phyloP scores from a whole-genome alignment of 2,888 invertebrate species.

The Xestobium rufovillosum region DNA sequence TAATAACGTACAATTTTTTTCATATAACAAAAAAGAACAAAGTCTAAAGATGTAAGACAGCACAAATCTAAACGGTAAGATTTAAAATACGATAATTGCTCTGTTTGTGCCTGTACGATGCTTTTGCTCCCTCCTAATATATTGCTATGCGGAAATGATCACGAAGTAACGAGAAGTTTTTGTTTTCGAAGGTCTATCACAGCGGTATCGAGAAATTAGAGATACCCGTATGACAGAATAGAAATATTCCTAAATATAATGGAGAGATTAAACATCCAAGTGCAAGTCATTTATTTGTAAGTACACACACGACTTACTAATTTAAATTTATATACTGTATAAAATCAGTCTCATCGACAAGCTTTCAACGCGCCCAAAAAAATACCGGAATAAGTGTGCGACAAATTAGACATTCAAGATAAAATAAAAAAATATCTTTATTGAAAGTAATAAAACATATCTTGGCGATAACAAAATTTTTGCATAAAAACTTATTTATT shows the following conservation, averaged over 20 bases:
- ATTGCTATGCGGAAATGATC: constrained; percentile 31
- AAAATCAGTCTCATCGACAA: constrained; percentile 40
- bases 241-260: background rate
- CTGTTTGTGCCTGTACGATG: constrained; percentile 30
- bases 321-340: constrained; percentile 26
- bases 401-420: no score
- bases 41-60: constrained; percentile 16
- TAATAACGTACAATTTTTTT: constrained; percentile 11
- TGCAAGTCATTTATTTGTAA: no score
- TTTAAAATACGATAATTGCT: constrained; percentile 28
- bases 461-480: no score
- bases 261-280: no score
- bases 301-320: constrained; percentile 14
- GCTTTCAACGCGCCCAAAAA: no score
- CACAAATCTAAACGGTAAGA: no score
- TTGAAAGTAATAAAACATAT: no score
- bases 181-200: constrained; percentile 28
- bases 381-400: no score
- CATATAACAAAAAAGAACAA: constrained; percentile 17
- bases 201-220: constrained; percentile 26
- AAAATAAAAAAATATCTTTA: no score
- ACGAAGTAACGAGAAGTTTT: constrained; percentile 25
- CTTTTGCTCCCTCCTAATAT: constrained; percentile 31
- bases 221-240: constrained; percentile 22
- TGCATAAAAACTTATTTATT: no score